Evolutionary conservation across 2,797 vertebrate genomes (phyloP), one percentile per base, ranked within the genome.

Genomic region (Peromyscus eremicus): DNA sequence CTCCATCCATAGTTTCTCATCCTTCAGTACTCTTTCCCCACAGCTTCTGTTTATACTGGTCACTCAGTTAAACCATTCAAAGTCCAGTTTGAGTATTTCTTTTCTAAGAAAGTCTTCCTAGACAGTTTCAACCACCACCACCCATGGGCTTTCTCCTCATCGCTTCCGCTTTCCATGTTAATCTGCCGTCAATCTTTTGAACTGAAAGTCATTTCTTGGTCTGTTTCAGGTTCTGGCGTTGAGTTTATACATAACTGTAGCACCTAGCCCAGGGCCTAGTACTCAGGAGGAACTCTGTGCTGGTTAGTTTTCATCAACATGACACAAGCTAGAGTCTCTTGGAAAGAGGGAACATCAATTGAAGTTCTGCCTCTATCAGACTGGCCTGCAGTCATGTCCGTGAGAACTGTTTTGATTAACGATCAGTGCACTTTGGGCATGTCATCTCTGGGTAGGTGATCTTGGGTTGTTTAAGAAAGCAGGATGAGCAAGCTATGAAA

Each of bases 1-100:
- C 37, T 60, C 62, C 1, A 6, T 16, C 12, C 37, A 40, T 0
- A 37, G 40, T 34, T 5, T 0, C 34, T 5, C 13, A 19, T 9
- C 37, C 29, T 34, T 64, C 23, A n/a, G 19, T 8, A 4, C 4
- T 5, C 13, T 23, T 14, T 80, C 32, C 34, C 21, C 0, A 4
- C 6, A 66, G 37, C 3, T 10, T 96, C 71, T 73, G 37, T 64
- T 76, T 60, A 52, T 9, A 8, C 23, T 60, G n/a, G 25, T 27
- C 12, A 5, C 55, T 68, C 81, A 84, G 12, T 13, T 55, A 23
- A 52, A n/a, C 34, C 27, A 49, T 86, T 87, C 83, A 11, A 46
- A 82, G n/a, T 64, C 46, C 64, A 34, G 19, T 27, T 94, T 29
- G 21, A 32, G 40, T 1, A 8, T 49, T 66, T 62, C 40, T 21